Evolutionary conservation across 64 coral and sea anemone genomes (phyloP).

Genomic region (Montipora sp.): DNA sequence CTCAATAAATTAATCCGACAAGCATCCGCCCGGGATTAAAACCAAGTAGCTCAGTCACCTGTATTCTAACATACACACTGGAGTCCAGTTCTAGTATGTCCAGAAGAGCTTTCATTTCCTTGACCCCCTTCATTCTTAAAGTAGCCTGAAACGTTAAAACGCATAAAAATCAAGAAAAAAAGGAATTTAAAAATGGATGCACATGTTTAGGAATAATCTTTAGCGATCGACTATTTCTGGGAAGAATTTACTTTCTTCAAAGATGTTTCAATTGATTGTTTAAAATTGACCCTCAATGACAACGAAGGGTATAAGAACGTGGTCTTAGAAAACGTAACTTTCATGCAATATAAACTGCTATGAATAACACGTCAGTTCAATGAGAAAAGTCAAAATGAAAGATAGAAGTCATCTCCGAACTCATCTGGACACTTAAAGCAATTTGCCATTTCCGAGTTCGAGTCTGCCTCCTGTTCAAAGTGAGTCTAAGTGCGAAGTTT

Average conservation of each 20-base stretch:
- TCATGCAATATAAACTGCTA: no score
- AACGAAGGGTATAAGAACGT: no score
- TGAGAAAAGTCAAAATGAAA: no score
- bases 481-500: no score
- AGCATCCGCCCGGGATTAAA: neutral
- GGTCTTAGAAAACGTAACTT: no score
- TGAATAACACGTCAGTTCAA: no score
- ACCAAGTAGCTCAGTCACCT: conserved; percentile 38
- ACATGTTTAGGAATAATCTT: neutral
- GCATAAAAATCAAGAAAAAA: neutral
- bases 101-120: conserved; percentile 91
- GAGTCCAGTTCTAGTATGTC: conserved; percentile 97
- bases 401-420: no score
- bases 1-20: neutral
- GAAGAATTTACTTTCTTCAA: neutral
- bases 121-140: conserved; percentile 94
- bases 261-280: neutral
- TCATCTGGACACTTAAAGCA: no score
- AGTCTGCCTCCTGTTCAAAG: no score
- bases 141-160: conserved; percentile 65
- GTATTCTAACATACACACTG: conserved; percentile 94
- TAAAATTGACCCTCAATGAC: no score
- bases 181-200: neutral
- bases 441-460: no score
- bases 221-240: neutral